These are phyloP conservation scores for Thunnus maccoyii DNA, from an alignment of 2,113 vertebrate genomes.

Conservation along the genomic window DNA sequence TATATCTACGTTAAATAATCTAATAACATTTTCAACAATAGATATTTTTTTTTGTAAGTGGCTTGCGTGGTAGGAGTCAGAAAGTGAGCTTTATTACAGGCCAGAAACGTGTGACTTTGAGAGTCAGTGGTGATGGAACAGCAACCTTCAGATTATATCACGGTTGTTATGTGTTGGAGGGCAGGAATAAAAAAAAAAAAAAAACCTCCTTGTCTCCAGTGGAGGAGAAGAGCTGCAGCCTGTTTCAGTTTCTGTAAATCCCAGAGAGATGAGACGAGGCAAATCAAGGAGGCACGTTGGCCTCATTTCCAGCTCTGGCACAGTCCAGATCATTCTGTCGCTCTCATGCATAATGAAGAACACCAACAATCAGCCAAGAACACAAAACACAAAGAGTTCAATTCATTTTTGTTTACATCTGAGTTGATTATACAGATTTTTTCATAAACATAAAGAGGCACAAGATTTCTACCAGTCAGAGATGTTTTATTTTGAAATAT, in stretches of 20 bases:
- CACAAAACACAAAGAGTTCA: not conserved
- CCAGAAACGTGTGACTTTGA: too few species aligned
- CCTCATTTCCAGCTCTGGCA: slow-evolving; percentile 50
- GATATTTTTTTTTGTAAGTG: too few species aligned
- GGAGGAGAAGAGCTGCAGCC: slow-evolving; percentile 1
- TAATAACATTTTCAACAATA: too few species aligned
- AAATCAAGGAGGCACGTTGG: slow-evolving; percentile 23
- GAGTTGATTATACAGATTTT: not conserved
- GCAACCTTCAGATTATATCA: too few species aligned
- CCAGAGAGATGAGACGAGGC: slow-evolving; percentile 40
- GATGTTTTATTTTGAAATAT: too few species aligned
- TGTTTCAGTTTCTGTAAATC: slow-evolving; percentile 35
- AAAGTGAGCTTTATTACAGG: too few species aligned
- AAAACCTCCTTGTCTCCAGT: not conserved
- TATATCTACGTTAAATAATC: too few species aligned
- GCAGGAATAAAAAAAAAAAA: not conserved
- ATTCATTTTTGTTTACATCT: not conserved
- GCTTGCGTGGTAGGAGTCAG: too few species aligned
- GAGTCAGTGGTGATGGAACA: too few species aligned
- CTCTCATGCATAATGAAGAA: slow-evolving; percentile 62
- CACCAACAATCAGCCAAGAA: not conserved
- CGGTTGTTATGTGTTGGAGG: not conserved
- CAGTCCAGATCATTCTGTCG: slow-evolving; percentile 55
- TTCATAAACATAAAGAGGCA: too few species aligned
- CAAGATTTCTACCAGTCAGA: not conserved